phyloP scores from a whole-genome alignment of 2,888 invertebrate genomes.

The Callinectes sapidus region DNA sequence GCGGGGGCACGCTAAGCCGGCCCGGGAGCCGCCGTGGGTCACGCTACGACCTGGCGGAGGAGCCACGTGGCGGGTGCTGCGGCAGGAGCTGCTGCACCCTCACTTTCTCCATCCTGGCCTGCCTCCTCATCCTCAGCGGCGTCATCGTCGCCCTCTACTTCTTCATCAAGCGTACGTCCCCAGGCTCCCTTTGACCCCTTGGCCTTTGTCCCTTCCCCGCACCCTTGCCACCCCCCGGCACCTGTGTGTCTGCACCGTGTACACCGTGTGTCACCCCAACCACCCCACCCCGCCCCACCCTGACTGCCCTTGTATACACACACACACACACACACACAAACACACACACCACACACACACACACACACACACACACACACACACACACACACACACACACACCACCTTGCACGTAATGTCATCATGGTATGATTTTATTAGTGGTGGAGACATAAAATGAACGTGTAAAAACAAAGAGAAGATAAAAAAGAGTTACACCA shows the following conservation, averaged over 20 bases:
- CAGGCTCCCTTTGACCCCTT: not conserved
- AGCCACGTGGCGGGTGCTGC: conserved; percentile 58
- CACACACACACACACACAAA: too few species aligned
- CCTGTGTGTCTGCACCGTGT: conserved; percentile 38
- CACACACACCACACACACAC: not conserved
- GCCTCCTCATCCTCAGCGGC: conserved; percentile 67
- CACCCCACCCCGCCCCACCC: too few species aligned
- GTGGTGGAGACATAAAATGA: not conserved
- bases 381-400: conserved; percentile 10
- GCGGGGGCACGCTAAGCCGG: conserved; percentile 61
- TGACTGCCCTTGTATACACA: not conserved
- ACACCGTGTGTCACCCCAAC: not conserved
- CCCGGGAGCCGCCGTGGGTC: conserved; percentile 60
- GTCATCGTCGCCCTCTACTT: conserved; percentile 69
- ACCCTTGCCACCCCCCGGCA: not conserved
- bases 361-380: conserved; percentile 17
- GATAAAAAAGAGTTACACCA: not conserved
- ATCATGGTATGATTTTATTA: not conserved
- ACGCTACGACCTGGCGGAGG: conserved; percentile 60
- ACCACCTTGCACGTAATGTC: not conserved
- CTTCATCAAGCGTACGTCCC: conserved; percentile 70
- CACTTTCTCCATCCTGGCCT: conserved; percentile 66
- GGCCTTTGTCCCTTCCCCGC: not conserved
- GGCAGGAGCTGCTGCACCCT: conserved; percentile 63
- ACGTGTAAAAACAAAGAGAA: not conserved